These are phyloP conservation scores for Notospermus geniculatus DNA, from an alignment of 1,140 invertebrate genomes.

Conservation along the genomic window DNA sequence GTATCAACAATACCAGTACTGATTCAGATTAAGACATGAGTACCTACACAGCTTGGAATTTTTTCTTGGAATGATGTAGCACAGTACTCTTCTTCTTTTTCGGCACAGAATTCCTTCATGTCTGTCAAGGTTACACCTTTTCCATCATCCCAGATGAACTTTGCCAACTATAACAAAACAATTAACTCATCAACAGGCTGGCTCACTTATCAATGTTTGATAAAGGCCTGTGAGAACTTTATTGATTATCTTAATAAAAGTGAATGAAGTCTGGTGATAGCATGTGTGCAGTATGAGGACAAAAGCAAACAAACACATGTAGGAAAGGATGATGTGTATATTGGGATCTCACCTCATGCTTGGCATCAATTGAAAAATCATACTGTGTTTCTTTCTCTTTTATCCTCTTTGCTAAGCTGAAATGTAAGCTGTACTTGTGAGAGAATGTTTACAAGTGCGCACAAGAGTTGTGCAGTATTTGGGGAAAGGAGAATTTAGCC, in stretches of 20 bases:
- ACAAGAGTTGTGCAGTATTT: too few relatives aligned
- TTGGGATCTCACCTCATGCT: constrained; percentile 64
- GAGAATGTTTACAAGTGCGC: too few relatives aligned
- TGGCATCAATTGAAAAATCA: constrained; percentile 81
- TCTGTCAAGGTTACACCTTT: constrained; percentile 59
- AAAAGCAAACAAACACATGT: too few relatives aligned
- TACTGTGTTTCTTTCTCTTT: constrained; percentile 31
- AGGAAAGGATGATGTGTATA: too few relatives aligned
- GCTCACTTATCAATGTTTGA: too few relatives aligned
- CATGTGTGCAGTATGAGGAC: too few relatives aligned
- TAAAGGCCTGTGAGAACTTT: too few relatives aligned
- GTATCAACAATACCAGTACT: too few relatives aligned
- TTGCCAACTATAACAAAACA: constrained; percentile 61
- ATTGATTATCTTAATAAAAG: too few relatives aligned
- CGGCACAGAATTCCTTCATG: constrained; percentile 63
- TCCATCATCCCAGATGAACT: constrained; percentile 63
- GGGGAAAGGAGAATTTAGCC: too few relatives aligned
- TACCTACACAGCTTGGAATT: constrained; percentile 46
- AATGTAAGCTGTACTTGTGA: background rate
- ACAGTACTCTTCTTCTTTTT: constrained; percentile 58
- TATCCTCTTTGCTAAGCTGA: constrained; percentile 28
- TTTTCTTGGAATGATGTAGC: constrained; percentile 60
- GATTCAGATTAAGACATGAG: constrained; percentile 26
- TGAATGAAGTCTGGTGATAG: too few relatives aligned
- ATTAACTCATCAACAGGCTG: too few relatives aligned